Evolutionary conservation across 2,888 invertebrate genomes (phyloP).

Genomic region (Diadegma fenestrale): DNA sequence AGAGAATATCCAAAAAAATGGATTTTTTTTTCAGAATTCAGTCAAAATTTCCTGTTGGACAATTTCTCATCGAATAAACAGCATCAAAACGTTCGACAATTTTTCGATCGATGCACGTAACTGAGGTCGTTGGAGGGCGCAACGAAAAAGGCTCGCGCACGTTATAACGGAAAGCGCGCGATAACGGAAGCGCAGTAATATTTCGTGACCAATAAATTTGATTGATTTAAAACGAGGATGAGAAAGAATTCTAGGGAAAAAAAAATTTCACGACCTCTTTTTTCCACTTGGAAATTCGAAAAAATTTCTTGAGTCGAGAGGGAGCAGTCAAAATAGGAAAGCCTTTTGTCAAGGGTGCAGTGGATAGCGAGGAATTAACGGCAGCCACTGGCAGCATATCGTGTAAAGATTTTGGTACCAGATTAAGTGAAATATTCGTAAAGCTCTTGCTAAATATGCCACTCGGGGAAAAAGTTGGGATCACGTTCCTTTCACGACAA

Average conservation of each 20-base stretch:
- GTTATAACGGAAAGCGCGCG: conserved; percentile 33
- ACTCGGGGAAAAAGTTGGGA: neutral
- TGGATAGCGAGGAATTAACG: neutral
- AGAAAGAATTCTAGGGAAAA: neutral
- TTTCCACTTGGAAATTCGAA: neutral
- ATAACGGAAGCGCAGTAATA: conserved; percentile 60
- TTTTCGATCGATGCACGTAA: conserved; percentile 11
- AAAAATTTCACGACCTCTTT: neutral
- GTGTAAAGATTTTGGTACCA: neutral
- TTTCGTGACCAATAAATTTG: neutral
- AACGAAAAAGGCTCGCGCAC: conserved; percentile 10
- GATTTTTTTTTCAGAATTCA: too few relatives aligned
- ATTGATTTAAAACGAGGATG: neutral
- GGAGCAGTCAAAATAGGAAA: neutral
- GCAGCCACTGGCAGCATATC: neutral
- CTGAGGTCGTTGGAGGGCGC: neutral
- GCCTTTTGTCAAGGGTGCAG: neutral
- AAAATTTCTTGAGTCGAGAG: neutral
- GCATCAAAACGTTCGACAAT: too few relatives aligned
- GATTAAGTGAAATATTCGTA: neutral
- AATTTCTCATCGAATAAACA: too few relatives aligned
- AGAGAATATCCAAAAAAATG: too few relatives aligned
- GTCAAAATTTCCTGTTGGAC: too few relatives aligned
- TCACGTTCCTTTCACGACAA: neutral
- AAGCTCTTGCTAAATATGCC: neutral